Percentiles rank a stretch among this genome's conserved stretches.
These are phyloP conservation scores for Polyommatus icarus DNA, from an alignment of 2,888 invertebrate genomes.

Conservation along the genomic window DNA sequence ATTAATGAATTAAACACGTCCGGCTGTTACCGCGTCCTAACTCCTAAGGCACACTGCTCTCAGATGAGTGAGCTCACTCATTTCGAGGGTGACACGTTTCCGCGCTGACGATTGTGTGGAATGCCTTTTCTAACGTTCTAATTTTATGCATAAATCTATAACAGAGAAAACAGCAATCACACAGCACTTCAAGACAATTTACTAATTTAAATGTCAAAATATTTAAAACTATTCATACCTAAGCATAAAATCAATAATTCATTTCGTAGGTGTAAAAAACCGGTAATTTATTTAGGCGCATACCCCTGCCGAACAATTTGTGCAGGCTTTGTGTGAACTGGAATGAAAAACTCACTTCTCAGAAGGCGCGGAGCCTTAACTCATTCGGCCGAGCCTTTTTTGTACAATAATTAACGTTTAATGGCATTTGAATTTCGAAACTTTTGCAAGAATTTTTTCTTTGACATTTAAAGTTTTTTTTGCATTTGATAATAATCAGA, in stretches of 20 bases:
- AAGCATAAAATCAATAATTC: background rate
- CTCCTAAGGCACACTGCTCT: too few species aligned
- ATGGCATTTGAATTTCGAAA: slow-evolving; percentile 47
- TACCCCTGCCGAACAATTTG: slow-evolving; percentile 54
- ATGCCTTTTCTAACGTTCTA: too few species aligned
- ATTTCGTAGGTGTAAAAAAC: slow-evolving; percentile 22
- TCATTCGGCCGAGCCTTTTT: slow-evolving; percentile 57
- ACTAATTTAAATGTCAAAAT: slow-evolving; percentile 4
- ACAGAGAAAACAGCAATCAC: background rate
- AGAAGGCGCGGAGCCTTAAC: slow-evolving; percentile 65
- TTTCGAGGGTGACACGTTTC: too few species aligned
- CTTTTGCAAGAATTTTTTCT: slow-evolving; percentile 14
- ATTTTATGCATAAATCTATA: background rate
- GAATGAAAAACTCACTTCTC: slow-evolving; percentile 59
- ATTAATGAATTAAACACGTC: too few species aligned
- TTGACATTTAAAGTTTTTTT: slow-evolving; percentile 7
- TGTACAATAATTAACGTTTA: slow-evolving; percentile 68
- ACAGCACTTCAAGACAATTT: background rate
- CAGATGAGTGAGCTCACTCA: too few species aligned
- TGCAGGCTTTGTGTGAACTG: slow-evolving; percentile 63
- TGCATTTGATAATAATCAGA: background rate
- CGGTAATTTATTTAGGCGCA: slow-evolving; percentile 28
- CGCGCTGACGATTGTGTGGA: too few species aligned
- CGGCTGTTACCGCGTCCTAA: too few species aligned
- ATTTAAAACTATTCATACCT: background rate